Percentiles rank a stretch among this genome's conserved stretches.
Conservation (phyloP, 2,797 vertebrate genomes). For the Sebastes steindachneri region DNA sequence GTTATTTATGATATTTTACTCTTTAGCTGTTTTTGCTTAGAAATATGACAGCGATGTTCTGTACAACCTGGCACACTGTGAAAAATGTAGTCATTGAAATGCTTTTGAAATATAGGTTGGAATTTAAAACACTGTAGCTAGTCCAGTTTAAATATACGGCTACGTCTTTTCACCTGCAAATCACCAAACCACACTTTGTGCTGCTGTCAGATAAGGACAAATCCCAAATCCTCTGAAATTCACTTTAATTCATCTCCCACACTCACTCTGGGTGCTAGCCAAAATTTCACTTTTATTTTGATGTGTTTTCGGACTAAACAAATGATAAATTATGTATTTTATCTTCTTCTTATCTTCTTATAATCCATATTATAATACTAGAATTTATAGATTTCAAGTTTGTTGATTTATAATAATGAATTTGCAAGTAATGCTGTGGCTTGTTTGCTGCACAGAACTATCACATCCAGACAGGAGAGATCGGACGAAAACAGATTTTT, state of each 20-base stretch:
- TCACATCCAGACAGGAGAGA: neutral
- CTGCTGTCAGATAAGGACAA: neutral
- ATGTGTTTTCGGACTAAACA: neutral
- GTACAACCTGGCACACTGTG: neutral
- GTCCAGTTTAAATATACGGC: neutral
- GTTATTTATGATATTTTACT: neutral
- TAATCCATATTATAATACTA: neutral
- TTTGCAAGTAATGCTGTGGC: neutral
- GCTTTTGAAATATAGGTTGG: neutral
- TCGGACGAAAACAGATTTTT: neutral
- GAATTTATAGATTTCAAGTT: neutral
- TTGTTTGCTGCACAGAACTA: neutral
- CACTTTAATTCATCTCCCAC: neutral
- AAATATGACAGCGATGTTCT: neutral
- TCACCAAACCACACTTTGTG: neutral
- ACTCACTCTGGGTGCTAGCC: neutral
- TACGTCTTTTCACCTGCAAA: neutral
- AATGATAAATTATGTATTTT: neutral
- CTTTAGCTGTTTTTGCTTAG: neutral
- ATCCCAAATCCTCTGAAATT: neutral
- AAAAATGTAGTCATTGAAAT: neutral
- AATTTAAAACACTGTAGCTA: neutral
- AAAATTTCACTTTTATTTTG: neutral
- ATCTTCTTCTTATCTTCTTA: neutral
- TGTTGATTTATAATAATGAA: neutral